phyloP scores from a whole-genome alignment of 2,797 vertebrate species.

The Enteromius paludinosus region DNA sequence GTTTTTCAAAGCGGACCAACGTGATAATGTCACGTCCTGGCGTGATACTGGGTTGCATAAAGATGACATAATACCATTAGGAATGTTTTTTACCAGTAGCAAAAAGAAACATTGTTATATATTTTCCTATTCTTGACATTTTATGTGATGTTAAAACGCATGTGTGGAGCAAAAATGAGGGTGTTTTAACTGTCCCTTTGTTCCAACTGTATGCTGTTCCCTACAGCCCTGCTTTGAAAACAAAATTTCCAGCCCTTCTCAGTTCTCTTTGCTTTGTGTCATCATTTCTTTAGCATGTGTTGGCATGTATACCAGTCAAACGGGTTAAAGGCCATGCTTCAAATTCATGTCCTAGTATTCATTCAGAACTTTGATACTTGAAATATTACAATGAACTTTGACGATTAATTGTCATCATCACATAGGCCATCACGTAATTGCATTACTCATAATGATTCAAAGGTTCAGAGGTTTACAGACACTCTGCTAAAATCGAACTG shows the following conservation, averaged over 20 bases:
- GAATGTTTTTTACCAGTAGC: neutral
- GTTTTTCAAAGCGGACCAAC: no score
- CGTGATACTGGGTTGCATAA: no score
- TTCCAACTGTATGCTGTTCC: neutral
- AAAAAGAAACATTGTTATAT: neutral
- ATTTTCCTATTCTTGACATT: neutral
- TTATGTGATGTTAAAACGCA: neutral
- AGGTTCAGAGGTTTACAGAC: neutral
- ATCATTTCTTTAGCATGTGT: neutral
- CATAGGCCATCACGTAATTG: neutral
- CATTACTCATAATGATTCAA: neutral
- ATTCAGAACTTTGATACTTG: constrained; percentile 5
- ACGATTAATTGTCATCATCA: neutral
- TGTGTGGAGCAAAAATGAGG: neutral
- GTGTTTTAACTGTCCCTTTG: neutral
- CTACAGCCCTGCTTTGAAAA: neutral
- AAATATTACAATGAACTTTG: neutral
- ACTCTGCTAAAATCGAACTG: neutral
- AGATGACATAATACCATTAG: neutral
- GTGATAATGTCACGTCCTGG: no score
- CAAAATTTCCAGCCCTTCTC: neutral
- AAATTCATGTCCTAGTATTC: neutral
- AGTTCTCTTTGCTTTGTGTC: neutral
- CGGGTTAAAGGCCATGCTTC: neutral
- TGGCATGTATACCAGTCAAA: neutral